Conservation (phyloP, 2,797 vertebrate species). For the Peromyscus eremicus region DNA sequence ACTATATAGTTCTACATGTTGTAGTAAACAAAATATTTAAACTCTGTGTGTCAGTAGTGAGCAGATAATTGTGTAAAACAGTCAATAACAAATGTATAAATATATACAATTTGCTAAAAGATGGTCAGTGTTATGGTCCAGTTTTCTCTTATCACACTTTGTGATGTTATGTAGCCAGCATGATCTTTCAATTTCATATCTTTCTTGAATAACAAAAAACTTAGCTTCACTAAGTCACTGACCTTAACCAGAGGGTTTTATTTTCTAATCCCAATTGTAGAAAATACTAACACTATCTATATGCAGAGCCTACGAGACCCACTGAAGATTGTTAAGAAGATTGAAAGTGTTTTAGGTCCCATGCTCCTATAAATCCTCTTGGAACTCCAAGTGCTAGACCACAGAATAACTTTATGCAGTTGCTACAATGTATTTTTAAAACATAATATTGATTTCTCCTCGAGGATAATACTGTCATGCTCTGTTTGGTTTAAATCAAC, state of each 20-base stretch:
- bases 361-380: background rate
- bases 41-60: background rate
- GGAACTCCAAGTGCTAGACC: background rate
- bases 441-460: background rate
- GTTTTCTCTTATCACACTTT: constrained; percentile 48
- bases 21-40: background rate
- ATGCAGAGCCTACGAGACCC: constrained; percentile 6
- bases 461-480: background rate
- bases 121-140: constrained; percentile 64
- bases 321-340: constrained; percentile 2
- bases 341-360: constrained; percentile 46
- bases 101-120: constrained; percentile 50
- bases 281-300: background rate
- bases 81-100: background rate
- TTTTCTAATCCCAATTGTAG: background rate
- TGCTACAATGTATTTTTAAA: background rate
- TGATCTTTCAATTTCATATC: background rate
- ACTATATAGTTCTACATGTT: background rate
- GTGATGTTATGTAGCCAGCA: constrained; percentile 66
- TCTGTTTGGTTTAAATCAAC: background rate
- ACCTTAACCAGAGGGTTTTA: background rate
- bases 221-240: constrained; percentile 1
- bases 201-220: constrained; percentile 12
- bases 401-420: background rate
- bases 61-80: background rate